phyloP scores from a whole-genome alignment of 2,888 invertebrate genomes.

The Eledona agricola region DNA sequence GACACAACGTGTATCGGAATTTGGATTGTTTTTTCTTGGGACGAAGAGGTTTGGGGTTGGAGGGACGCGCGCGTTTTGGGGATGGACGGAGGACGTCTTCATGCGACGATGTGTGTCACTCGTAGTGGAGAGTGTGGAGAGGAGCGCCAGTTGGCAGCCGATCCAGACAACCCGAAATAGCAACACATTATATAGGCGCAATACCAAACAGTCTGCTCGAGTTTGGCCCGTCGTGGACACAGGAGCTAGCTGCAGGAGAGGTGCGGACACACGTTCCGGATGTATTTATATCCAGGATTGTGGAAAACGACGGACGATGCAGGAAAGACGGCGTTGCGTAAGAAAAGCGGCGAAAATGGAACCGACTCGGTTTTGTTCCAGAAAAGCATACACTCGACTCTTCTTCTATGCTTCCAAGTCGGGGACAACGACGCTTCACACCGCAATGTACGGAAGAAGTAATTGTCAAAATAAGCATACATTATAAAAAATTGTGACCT shows the following conservation, averaged over 20 bases:
- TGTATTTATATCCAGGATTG: conserved; percentile 13
- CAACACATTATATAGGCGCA: conserved; percentile 51
- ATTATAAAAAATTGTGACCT: too few species aligned
- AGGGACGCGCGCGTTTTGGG: conserved; percentile 22
- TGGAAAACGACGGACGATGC: conserved; percentile 18
- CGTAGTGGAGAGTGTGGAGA: conserved; percentile 40
- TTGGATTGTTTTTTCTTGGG: conserved; percentile 44
- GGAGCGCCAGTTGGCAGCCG: conserved; percentile 57
- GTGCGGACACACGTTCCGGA: conserved; percentile 12
- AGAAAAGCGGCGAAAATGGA: not conserved
- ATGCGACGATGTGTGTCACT: conserved; percentile 42
- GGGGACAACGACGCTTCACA: too few species aligned
- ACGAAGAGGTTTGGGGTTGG: conserved; percentile 36
- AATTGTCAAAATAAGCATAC: too few species aligned
- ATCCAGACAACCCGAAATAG: conserved; percentile 61
- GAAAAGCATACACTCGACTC: too few species aligned
- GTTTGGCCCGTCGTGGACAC: conserved; percentile 30
- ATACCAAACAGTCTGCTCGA: conserved; percentile 54
- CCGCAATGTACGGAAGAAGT: too few species aligned
- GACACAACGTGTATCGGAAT: conserved; percentile 50
- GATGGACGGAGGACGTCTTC: conserved; percentile 6
- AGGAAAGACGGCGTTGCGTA: conserved; percentile 15
- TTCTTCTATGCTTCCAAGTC: too few species aligned
- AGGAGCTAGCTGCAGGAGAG: too few species aligned
- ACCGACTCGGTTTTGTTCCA: not conserved